These are phyloP conservation scores for Cardiocondyla obscurior DNA, from an alignment of 1,140 invertebrate species.

Conservation along the genomic window DNA sequence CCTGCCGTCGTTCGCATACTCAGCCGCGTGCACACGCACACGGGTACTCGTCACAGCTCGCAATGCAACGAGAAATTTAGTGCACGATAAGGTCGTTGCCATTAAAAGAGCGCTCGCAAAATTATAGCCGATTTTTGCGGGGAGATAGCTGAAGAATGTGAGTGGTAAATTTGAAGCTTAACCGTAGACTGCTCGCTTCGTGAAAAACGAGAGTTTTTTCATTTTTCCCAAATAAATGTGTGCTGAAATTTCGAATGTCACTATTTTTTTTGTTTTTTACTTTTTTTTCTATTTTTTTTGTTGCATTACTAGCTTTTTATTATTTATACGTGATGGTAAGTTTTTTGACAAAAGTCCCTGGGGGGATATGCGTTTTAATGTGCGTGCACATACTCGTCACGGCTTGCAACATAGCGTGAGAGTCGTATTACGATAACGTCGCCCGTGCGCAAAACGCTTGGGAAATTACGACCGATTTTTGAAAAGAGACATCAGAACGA, in stretches of 20 bases:
- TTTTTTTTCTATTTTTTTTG: too few relatives aligned
- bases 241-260: background rate
- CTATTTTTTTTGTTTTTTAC: too few relatives aligned
- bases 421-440: constrained; percentile 4
- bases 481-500: background rate
- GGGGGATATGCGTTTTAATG: background rate
- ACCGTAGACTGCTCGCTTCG: background rate
- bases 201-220: background rate
- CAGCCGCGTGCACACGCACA: background rate
- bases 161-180: background rate
- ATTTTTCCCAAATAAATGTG: constrained; percentile 3
- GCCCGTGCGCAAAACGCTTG: background rate
- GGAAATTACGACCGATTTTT: constrained; percentile 23
- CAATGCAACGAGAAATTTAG: constrained; percentile 35
- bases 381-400: background rate
- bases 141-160: constrained; percentile 3
- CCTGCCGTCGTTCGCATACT: background rate
- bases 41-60: constrained; percentile 1
- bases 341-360: background rate
- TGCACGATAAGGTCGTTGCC: constrained; percentile 32
- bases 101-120: background rate
- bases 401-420: background rate
- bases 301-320: constrained; percentile 21
- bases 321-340: background rate
- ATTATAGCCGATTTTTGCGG: constrained; percentile 11